These are phyloP conservation scores for Scrobipalpa atriplicella DNA, from an alignment of 2,888 invertebrate species.

Conservation along the genomic window DNA sequence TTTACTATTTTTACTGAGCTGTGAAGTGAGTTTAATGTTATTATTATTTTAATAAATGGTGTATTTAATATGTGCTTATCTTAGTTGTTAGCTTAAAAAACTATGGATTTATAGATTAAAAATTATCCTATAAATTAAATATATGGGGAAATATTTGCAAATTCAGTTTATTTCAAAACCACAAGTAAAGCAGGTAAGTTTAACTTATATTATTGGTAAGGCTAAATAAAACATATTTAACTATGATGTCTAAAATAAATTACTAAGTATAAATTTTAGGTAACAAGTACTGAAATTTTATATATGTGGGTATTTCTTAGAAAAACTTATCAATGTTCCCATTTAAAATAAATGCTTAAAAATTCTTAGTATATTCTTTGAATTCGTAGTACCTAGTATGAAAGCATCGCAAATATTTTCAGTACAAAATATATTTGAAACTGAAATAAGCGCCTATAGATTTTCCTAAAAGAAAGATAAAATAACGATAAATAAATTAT, in stretches of 20 bases:
- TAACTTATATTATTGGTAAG: not conserved
- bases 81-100: too few relatives aligned
- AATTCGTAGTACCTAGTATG: too few relatives aligned
- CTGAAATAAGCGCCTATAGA: too few relatives aligned
- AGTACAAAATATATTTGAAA: too few relatives aligned
- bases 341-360: not conserved
- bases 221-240: not conserved
- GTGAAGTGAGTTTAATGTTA: too few relatives aligned
- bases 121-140: not conserved
- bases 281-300: not conserved
- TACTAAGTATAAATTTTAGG: not conserved
- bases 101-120: not conserved
- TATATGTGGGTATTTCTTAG: not conserved
- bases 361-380: not conserved
- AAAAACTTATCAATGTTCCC: not conserved
- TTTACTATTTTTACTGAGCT: too few relatives aligned
- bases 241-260: slow-evolving; percentile 12
- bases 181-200: not conserved
- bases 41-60: too few relatives aligned
- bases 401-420: not conserved
- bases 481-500: too few relatives aligned
- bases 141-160: not conserved
- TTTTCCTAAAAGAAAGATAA: not conserved
- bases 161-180: slow-evolving; percentile 13
- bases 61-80: too few relatives aligned